phyloP scores from a whole-genome alignment of 2,888 invertebrate species.

The Phorcus lineatus region DNA sequence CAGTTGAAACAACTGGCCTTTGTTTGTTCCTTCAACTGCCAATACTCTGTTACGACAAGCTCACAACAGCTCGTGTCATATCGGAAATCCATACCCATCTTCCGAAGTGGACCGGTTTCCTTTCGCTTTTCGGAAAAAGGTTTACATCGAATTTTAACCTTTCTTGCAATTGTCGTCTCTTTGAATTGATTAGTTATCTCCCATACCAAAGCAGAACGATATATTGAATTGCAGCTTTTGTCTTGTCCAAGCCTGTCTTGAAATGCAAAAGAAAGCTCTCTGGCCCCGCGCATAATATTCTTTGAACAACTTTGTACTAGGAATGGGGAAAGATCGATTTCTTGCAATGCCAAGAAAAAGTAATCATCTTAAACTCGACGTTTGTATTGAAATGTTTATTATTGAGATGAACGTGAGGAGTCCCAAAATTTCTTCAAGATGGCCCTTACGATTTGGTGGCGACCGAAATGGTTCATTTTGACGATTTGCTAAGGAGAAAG shows the following conservation, averaged over 20 bases:
- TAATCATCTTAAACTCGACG: slow-evolving; percentile 9
- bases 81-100: slow-evolving; percentile 19
- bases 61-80: slow-evolving; percentile 2
- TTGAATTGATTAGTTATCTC: not conserved
- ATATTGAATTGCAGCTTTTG: slow-evolving; percentile 13
- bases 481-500: slow-evolving; percentile 1
- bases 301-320: slow-evolving; percentile 19
- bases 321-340: slow-evolving; percentile 6
- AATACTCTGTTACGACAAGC: slow-evolving; percentile 8
- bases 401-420: not conserved
- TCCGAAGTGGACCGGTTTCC: slow-evolving; percentile 5
- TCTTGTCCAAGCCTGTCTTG: not conserved
- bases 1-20: slow-evolving; percentile 11
- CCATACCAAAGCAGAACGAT: not conserved
- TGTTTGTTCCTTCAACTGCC: not conserved
- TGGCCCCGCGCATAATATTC: slow-evolving; percentile 1
- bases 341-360: not conserved
- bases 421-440: not conserved
- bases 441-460: slow-evolving; percentile 14
- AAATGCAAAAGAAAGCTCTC: not conserved
- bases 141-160: slow-evolving; percentile 19
- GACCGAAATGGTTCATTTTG: slow-evolving; percentile 10
- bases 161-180: slow-evolving; percentile 11
- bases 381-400: slow-evolving; percentile 17
- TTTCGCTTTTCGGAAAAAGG: not conserved